These are phyloP conservation scores for Pimephales promelas DNA, from an alignment of 2,113 vertebrate species.

Conservation along the genomic window DNA sequence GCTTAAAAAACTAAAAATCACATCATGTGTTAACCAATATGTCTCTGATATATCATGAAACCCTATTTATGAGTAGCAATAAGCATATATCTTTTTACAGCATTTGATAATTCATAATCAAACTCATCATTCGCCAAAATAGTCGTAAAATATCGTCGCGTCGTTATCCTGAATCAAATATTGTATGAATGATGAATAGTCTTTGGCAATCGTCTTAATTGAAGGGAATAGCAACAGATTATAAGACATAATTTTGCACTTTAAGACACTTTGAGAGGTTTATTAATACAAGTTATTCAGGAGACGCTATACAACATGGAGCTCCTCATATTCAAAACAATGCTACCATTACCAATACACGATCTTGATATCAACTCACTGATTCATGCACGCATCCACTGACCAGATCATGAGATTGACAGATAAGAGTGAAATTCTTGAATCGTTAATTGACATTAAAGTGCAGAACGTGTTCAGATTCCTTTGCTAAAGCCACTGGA, in stretches of 20 bases:
- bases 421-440: neutral
- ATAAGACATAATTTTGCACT: neutral
- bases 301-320: neutral
- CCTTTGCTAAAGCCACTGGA: conserved; percentile 1
- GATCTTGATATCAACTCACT: neutral
- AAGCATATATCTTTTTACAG: no score
- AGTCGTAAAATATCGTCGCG: no score
- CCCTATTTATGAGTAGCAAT: no score
- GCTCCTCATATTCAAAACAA: neutral
- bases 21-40: no score
- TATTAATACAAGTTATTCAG: neutral
- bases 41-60: no score
- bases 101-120: no score
- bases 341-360: neutral
- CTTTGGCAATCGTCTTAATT: neutral
- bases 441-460: neutral
- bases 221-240: neutral
- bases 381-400: neutral
- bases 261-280: neutral
- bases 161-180: no score
- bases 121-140: no score
- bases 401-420: neutral
- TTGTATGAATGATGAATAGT: neutral
- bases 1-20: no score
- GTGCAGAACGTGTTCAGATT: neutral